Conservation (phyloP, 2,888 invertebrate genomes). For the Luperina testacea region DNA sequence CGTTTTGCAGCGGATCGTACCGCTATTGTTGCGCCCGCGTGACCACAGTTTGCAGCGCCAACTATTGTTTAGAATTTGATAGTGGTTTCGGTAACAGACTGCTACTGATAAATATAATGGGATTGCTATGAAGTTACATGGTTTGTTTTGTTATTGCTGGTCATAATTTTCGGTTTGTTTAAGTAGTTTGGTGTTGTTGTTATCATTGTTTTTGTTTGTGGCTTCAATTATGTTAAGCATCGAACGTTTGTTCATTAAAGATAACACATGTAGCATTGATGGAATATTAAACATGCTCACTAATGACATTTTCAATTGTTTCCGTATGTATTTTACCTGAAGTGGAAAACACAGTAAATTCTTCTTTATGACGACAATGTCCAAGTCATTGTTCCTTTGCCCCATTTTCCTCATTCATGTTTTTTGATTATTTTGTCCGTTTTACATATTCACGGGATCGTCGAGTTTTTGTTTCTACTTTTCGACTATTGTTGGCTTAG, state of each 20-base stretch:
- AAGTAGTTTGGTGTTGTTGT: slow-evolving; percentile 27
- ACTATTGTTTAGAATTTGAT: slow-evolving; percentile 70
- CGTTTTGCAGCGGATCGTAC: slow-evolving; percentile 72
- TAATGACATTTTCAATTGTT: slow-evolving; percentile 12
- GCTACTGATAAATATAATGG: slow-evolving; percentile 64
- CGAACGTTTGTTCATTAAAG: slow-evolving; percentile 21
- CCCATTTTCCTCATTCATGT: slow-evolving; percentile 38
- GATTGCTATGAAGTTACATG: slow-evolving; percentile 56
- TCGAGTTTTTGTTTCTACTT: slow-evolving; percentile 33
- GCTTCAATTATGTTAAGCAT: slow-evolving; percentile 19
- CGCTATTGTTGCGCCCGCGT: slow-evolving; percentile 67
- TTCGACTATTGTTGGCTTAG: slow-evolving; percentile 29
- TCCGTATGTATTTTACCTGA: not conserved
- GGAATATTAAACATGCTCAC: not conserved
- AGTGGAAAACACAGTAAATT: slow-evolving; percentile 17
- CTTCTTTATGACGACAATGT: slow-evolving; percentile 27
- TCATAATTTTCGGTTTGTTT: slow-evolving; percentile 45
- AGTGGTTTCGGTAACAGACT: slow-evolving; percentile 63
- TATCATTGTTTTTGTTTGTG: slow-evolving; percentile 38
- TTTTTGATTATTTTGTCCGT: slow-evolving; percentile 44
- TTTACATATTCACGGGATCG: slow-evolving; percentile 40
- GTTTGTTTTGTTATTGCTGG: slow-evolving; percentile 53
- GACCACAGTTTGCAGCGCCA: slow-evolving; percentile 64
- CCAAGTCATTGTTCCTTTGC: slow-evolving; percentile 35
- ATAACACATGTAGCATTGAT: slow-evolving; percentile 5